Evolutionary conservation across 2,113 vertebrate genomes (phyloP).

Genomic region (Thalassoma bifasciatum): DNA sequence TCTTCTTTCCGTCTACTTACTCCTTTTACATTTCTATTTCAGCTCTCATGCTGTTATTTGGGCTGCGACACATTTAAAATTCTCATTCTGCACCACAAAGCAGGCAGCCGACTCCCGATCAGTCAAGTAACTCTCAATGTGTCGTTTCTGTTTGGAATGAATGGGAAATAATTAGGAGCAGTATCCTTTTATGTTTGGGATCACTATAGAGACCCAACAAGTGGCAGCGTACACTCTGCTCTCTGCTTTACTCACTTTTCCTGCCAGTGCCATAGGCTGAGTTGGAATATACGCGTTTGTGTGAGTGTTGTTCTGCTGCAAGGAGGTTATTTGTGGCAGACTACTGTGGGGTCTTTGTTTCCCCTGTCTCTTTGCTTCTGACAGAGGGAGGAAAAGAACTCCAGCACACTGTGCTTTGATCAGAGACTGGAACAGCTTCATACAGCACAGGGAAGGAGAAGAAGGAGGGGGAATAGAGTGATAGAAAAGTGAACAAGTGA

Average conservation of each 20-base stretch:
- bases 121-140: slow-evolving; percentile 59
- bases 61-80: slow-evolving; percentile 49
- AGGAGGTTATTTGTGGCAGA: slow-evolving; percentile 81
- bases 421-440: slow-evolving; percentile 70
- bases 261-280: slow-evolving; percentile 56
- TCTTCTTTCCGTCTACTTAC: slow-evolving; percentile 12
- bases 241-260: slow-evolving; percentile 53
- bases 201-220: slow-evolving; percentile 69
- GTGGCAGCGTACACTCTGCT: slow-evolving; percentile 60
- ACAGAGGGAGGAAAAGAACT: slow-evolving; percentile 73
- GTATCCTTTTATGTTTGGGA: slow-evolving; percentile 65
- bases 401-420: slow-evolving; percentile 74
- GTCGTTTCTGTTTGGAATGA: slow-evolving; percentile 57
- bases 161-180: slow-evolving; percentile 75
- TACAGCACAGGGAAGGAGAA: slow-evolving; percentile 63
- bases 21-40: slow-evolving; percentile 6
- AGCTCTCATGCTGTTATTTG: slow-evolving; percentile 45
- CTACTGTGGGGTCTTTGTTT: slow-evolving; percentile 78
- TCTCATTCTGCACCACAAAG: slow-evolving; percentile 55
- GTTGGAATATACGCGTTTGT: slow-evolving; percentile 34
- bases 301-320: slow-evolving; percentile 51
- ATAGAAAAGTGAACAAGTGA: slow-evolving; percentile 55
- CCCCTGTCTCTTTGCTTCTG: slow-evolving; percentile 67
- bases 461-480: slow-evolving; percentile 51
- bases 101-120: slow-evolving; percentile 51